Conservation (phyloP, 2,113 vertebrate species). For the Patagioenas fasciata region DNA sequence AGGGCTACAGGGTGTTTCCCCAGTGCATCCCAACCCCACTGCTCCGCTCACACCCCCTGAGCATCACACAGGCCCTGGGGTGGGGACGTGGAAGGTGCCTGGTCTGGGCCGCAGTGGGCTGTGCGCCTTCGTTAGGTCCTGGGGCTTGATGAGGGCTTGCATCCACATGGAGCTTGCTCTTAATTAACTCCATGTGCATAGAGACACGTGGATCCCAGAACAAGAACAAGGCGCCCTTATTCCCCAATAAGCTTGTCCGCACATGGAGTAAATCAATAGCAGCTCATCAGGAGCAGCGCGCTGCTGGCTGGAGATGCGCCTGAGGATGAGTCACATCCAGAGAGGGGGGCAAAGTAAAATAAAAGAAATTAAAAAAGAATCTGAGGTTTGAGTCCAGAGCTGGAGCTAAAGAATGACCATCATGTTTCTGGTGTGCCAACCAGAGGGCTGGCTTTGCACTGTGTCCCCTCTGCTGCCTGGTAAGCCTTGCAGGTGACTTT, state of each 20-base stretch:
- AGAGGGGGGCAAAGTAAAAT: not conserved
- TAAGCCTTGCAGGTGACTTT: not conserved
- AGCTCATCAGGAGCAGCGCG: constrained; percentile 1
- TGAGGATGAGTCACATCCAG: not conserved
- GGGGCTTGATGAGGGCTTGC: not conserved
- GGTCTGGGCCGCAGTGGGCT: not conserved
- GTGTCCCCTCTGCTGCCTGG: not conserved
- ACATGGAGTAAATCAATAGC: constrained; percentile 44
- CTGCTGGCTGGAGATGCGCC: not conserved
- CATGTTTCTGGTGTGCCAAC: not conserved
- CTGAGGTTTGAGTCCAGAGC: not conserved
- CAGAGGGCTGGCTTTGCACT: not conserved
- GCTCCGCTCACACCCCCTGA: not conserved
- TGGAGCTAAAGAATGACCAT: not conserved
- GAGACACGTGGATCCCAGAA: not conserved
- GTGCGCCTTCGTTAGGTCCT: not conserved
- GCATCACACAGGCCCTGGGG: not conserved
- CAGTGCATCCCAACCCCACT: not conserved
- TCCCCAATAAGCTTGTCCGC: not conserved
- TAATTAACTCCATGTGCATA: not conserved
- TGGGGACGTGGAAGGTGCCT: not conserved
- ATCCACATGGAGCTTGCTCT: not conserved
- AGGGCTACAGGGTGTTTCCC: not conserved
- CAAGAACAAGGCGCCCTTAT: constrained; percentile 19
- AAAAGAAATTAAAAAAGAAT: not conserved